phyloP scores from a whole-genome alignment of 2,797 vertebrate species.

The Lagocephalus sceleratus region DNA sequence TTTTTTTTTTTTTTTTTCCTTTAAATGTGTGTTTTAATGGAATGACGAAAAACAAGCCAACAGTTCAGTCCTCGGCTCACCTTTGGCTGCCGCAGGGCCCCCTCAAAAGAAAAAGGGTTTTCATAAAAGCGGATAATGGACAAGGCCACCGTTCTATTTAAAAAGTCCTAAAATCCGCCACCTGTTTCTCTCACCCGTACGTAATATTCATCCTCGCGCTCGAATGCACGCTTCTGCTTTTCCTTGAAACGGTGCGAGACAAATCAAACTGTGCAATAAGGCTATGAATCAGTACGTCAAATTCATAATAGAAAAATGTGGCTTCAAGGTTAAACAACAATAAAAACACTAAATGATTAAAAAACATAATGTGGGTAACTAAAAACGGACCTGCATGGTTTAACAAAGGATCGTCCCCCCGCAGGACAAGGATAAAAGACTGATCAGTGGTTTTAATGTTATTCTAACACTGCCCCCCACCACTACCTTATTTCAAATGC shows the following conservation, averaged over 20 bases:
- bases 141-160: conserved; percentile 76
- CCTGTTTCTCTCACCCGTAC: conserved; percentile 22
- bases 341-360: conserved; percentile 53
- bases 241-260: conserved; percentile 79
- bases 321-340: conserved; percentile 42
- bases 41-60: conserved; percentile 27
- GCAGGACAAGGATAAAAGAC: conserved; percentile 60
- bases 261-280: conserved; percentile 76
- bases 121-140: conserved; percentile 54
- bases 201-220: conserved; percentile 35
- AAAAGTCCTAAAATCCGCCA: conserved; percentile 48
- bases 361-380: conserved; percentile 50
- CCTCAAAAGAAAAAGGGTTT: conserved; percentile 37
- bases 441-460: conserved; percentile 51
- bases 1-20: conserved; percentile 19
- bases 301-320: conserved; percentile 45
- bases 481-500: conserved; percentile 16
- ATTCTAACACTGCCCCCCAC: conserved; percentile 34
- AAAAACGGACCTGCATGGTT: conserved; percentile 55
- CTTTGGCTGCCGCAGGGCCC: conserved; percentile 24
- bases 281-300: conserved; percentile 59
- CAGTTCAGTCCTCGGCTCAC: conserved; percentile 20
- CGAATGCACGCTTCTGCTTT: conserved; percentile 35
- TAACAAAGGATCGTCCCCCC: conserved; percentile 46
- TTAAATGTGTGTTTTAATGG: conserved; percentile 24